Percentiles rank a stretch among this genome's conserved stretches.
phyloP scores from a whole-genome alignment of 2,113 vertebrate genomes.

The Peucedramus taeniatus region DNA sequence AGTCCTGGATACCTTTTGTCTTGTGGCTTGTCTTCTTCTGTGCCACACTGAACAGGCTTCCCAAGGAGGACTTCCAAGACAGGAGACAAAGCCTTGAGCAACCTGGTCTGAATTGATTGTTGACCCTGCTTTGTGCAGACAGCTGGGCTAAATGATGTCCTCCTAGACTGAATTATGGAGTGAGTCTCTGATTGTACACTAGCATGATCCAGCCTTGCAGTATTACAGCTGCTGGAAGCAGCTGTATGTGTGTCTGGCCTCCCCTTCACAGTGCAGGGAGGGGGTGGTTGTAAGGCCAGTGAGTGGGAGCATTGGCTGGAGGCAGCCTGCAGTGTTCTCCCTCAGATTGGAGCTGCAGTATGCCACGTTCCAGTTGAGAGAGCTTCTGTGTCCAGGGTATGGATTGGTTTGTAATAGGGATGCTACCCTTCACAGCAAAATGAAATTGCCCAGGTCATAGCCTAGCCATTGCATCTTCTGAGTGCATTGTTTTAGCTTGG shows the following conservation, averaged over 20 bases:
- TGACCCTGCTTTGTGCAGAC: neutral
- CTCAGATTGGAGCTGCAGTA: neutral
- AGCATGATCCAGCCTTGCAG: too few species aligned
- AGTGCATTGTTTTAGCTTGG: neutral
- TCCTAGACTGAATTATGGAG: neutral
- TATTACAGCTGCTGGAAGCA: neutral
- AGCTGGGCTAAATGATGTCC: neutral
- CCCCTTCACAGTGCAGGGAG: neutral
- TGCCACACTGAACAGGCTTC: neutral
- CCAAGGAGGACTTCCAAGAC: neutral
- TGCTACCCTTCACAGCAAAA: neutral
- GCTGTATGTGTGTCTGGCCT: fast-evolving
- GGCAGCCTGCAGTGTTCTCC: neutral
- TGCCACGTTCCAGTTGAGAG: neutral
- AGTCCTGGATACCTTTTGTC: neutral
- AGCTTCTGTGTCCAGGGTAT: neutral
- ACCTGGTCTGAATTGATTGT: neutral
- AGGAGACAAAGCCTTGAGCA: neutral
- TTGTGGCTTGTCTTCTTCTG: neutral
- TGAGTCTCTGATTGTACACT: neutral
- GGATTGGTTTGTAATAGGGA: neutral
- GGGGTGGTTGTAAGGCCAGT: too few species aligned
- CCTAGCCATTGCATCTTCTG: neutral
- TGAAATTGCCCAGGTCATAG: neutral
- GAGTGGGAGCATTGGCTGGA: neutral